Evolutionary conservation across 1,140 invertebrate genomes (phyloP), one percentile per base, ranked within the genome.

Genomic region (Drosophila arizonae): DNA sequence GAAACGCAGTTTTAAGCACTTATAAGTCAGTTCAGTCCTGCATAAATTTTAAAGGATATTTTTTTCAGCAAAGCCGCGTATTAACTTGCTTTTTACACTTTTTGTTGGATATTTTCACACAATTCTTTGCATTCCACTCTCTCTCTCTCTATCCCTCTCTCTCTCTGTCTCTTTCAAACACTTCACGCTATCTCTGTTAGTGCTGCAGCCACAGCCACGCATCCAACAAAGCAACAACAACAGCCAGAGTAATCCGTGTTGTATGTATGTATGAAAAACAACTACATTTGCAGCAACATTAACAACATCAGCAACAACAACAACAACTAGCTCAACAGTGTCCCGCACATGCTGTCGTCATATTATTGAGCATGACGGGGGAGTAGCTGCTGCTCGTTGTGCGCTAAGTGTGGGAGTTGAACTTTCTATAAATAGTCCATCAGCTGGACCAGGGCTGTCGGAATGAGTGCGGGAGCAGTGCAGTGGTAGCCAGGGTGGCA

Each of bases 21-120:
- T 24, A 24, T 2, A 24, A 24, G 21, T 24, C 21, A 24, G 21
- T 24, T 24, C 21, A 24, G 3, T 3, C 21, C 21, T 24, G 21
- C 21, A 1, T 1, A 24, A 17, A 6, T 3, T 30, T 33, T n/a
- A 50, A 52, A 65, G 68, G 11, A 61, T 65, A 33, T 57, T 28
- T 43, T 3, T 9, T 6, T 36, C n/a, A n/a, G 30, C 55, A 41
- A 10, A 6, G 13, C 10, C 26, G 21, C 21, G 13, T 28, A 57
- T 63, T 75, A 56, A 17, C 36, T 50, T 28, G 2, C 2, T n/a
- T 62, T 71, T 73, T 8, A 5, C 17, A 17, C 17, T 46, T n/a
- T 45, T 15, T 46, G 57, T 57, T 82, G 82, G 68, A 77, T 81
- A 77, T 74, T 79, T 87, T 82, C 72, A 78, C 67, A 77, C 82